Evolutionary conservation across 1,140 invertebrate species (phyloP).

Genomic region (Heliconius himera): DNA sequence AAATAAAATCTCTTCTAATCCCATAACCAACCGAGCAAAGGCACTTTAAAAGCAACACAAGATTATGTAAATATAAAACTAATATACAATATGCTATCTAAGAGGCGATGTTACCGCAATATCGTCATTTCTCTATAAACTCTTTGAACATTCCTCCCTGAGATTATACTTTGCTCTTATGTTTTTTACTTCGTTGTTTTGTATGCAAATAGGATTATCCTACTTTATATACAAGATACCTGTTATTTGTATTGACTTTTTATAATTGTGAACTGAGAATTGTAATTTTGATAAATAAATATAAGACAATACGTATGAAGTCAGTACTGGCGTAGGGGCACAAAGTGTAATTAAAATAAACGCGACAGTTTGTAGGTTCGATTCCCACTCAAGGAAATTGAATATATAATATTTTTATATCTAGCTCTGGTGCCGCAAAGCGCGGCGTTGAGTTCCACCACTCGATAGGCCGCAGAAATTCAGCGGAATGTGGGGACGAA

Average conservation of each 20-base stretch:
- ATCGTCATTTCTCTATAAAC: neutral
- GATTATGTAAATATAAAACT: conserved; percentile 2
- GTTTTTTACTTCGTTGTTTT: conserved; percentile 13
- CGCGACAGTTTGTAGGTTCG: too few relatives aligned
- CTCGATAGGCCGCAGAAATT: too few relatives aligned
- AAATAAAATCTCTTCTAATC: too few relatives aligned
- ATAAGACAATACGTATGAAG: too few relatives aligned
- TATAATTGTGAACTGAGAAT: neutral
- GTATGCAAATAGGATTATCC: neutral
- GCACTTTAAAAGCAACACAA: neutral
- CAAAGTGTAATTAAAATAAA: too few relatives aligned
- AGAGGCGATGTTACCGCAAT: neutral
- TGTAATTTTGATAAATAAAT: neutral
- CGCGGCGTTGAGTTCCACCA: too few relatives aligned
- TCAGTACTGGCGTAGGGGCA: too few relatives aligned
- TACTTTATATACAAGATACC: neutral
- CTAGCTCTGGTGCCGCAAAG: too few relatives aligned
- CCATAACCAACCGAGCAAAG: too few relatives aligned
- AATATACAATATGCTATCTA: neutral
- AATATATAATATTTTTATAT: too few relatives aligned
- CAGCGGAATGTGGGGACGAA: too few relatives aligned
- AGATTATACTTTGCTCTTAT: neutral
- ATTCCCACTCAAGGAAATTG: too few relatives aligned
- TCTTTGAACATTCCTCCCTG: neutral
- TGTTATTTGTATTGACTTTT: conserved; percentile 3